phyloP scores from a whole-genome alignment of 2,888 invertebrate genomes.

The Meteorus cinctellus region DNA sequence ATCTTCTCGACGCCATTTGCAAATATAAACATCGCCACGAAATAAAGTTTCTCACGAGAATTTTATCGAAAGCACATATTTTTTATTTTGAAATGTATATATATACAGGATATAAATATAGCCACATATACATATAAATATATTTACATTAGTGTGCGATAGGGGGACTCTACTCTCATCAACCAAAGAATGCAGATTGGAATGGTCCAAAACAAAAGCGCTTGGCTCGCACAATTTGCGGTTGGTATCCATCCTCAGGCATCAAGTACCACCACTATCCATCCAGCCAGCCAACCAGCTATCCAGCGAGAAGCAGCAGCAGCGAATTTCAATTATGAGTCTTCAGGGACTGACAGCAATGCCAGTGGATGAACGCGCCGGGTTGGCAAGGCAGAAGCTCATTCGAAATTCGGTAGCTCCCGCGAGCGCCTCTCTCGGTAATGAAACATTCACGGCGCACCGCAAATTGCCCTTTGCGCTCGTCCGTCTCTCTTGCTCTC shows the following conservation, averaged over 20 bases:
- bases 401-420: slow-evolving; percentile 73
- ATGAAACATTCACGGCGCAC: slow-evolving; percentile 73
- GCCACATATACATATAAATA: slow-evolving; percentile 15
- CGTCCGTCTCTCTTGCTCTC: slow-evolving; percentile 39
- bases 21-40: neutral
- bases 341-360: slow-evolving; percentile 54
- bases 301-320: slow-evolving; percentile 49
- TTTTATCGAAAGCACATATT: slow-evolving; percentile 11
- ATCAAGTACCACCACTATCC: slow-evolving; percentile 8
- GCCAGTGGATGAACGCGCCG: slow-evolving; percentile 61
- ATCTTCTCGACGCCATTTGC: neutral
- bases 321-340: slow-evolving; percentile 72
- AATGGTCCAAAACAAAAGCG: slow-evolving; percentile 69
- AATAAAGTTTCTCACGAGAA: slow-evolving; percentile 31
- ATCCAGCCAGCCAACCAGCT: slow-evolving; percentile 18
- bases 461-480: slow-evolving; percentile 69
- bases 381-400: slow-evolving; percentile 60
- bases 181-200: slow-evolving; percentile 65
- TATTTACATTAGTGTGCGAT: neutral
- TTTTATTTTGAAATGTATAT: slow-evolving; percentile 1
- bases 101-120: slow-evolving; percentile 14
- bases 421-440: slow-evolving; percentile 66
- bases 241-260: slow-evolving; percentile 64
- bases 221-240: slow-evolving; percentile 70
- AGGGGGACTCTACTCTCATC: slow-evolving; percentile 29